phyloP scores from a whole-genome alignment of 2,113 vertebrate species.

The Onychostruthus taczanowskii region DNA sequence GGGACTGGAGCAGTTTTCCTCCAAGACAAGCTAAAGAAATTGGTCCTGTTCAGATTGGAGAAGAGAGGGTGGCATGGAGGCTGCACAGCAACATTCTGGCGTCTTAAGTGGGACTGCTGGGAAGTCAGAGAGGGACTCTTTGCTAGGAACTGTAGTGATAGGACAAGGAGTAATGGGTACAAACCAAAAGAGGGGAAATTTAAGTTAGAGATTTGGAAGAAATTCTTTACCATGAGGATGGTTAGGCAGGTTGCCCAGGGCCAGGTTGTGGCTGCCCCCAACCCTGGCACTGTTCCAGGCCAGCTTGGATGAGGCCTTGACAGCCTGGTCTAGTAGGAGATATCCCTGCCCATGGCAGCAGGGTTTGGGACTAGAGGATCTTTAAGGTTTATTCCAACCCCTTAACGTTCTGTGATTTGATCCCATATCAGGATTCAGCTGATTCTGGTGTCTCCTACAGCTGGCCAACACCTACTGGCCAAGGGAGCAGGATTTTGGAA shows the following conservation, averaged over 20 bases:
- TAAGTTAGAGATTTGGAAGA: not conserved
- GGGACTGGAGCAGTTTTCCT: not conserved
- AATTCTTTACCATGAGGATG: not conserved
- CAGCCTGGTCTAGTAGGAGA: not conserved
- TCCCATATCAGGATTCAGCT: not conserved
- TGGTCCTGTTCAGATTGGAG: not conserved
- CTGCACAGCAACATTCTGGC: not conserved
- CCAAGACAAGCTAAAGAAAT: not conserved
- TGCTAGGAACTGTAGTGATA: not conserved
- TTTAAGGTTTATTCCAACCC: not conserved
- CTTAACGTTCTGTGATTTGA: not conserved
- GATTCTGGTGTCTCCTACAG: not conserved
- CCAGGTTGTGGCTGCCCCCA: not conserved
- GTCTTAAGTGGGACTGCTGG: not conserved
- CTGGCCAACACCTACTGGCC: not conserved
- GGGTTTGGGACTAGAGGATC: not conserved
- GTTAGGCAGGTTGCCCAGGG: not conserved
- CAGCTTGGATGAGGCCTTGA: not conserved
- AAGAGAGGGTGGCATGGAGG: not conserved
- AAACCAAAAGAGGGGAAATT: not conserved
- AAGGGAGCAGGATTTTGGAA: not conserved
- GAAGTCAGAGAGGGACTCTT: not conserved
- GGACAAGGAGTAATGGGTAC: not conserved
- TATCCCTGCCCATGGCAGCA: not conserved
- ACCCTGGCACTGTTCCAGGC: not conserved